These are phyloP conservation scores for Melanotaenia nigrans DNA, from an alignment of 2,797 vertebrate genomes.

Conservation along the genomic window DNA sequence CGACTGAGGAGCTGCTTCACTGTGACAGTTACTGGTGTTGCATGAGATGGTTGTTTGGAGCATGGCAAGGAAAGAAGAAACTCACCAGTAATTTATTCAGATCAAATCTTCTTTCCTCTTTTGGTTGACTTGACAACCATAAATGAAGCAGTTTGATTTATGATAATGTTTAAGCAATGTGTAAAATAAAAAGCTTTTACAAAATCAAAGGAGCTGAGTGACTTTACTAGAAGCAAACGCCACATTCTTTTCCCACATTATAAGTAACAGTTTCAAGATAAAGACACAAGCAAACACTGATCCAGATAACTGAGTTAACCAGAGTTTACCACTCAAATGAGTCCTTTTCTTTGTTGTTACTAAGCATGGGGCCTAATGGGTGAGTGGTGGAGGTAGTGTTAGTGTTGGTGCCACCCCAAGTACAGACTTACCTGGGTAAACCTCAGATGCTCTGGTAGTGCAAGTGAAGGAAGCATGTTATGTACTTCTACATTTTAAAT, in stretches of 20 bases:
- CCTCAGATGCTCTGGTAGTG: background rate
- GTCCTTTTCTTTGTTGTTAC: no score
- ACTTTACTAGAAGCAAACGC: background rate
- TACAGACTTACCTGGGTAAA: background rate
- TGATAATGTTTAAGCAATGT: slow-evolving; percentile 74
- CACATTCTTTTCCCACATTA: background rate
- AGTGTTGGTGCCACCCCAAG: no score
- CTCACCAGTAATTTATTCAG: background rate
- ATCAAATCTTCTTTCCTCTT: slow-evolving; percentile 27
- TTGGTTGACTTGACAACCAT: slow-evolving; percentile 47
- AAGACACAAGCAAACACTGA: background rate
- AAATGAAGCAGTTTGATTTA: slow-evolving; percentile 60
- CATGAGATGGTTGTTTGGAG: background rate
- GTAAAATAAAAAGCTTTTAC: slow-evolving; percentile 82
- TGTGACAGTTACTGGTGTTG: background rate
- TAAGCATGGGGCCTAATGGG: no score
- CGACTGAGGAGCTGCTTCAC: background rate
- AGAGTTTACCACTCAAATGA: background rate
- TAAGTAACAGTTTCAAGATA: background rate
- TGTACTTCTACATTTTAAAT: background rate
- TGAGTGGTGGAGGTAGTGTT: no score
- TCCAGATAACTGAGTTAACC: background rate
- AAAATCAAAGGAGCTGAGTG: slow-evolving; percentile 43
- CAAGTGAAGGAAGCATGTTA: background rate
- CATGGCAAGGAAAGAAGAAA: background rate